Conservation (phyloP, 2,113 vertebrate genomes). For the Syrrhaptes paradoxus region DNA sequence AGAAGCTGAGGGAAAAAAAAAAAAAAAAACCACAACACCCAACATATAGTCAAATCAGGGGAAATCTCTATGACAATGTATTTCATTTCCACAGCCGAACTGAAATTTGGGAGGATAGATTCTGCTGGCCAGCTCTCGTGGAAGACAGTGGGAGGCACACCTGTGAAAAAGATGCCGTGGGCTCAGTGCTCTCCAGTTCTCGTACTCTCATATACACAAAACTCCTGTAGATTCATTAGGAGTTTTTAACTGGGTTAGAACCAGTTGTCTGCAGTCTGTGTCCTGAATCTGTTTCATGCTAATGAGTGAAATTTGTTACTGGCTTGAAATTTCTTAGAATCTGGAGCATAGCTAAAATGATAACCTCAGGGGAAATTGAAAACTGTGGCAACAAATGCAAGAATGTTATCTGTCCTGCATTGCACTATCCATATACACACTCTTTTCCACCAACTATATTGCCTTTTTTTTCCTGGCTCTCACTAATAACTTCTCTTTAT, state of each 20-base stretch:
- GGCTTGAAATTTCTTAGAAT: neutral
- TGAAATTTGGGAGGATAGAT: neutral
- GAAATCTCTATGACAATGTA: neutral
- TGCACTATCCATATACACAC: neutral
- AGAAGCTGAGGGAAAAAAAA: neutral
- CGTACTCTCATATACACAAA: neutral
- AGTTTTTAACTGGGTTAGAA: neutral
- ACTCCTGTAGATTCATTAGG: neutral
- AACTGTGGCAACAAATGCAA: neutral
- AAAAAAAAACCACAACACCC: too few relatives aligned
- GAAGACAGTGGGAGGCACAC: neutral
- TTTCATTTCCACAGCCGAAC: neutral
- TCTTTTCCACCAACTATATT: neutral
- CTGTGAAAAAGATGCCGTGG: neutral
- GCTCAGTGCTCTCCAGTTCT: neutral
- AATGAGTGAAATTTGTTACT: neutral
- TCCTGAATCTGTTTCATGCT: neutral
- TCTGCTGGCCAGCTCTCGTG: neutral
- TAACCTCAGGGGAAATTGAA: neutral
- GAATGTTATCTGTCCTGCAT: neutral
- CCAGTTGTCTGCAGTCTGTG: neutral
- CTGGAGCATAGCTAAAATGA: neutral
- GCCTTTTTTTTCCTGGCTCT: neutral
- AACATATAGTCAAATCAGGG: neutral
- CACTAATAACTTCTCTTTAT: neutral